Evolutionary conservation across 2,888 invertebrate species (phyloP).

Genomic region (Eledone cirrhosa): DNA sequence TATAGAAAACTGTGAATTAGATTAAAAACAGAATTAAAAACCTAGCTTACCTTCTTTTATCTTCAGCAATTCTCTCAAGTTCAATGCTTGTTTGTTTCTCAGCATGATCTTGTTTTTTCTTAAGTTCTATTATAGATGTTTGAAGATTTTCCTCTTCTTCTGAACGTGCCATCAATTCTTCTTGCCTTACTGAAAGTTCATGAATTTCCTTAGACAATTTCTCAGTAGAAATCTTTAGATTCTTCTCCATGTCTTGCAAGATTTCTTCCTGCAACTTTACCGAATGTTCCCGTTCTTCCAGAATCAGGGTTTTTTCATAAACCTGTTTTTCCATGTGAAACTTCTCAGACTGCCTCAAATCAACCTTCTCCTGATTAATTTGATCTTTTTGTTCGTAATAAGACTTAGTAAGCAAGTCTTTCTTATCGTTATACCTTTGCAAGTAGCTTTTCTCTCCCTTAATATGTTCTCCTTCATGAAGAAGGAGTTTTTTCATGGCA

Average conservation of each 20-base stretch:
- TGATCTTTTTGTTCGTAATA: slow-evolving; percentile 42
- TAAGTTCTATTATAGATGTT: slow-evolving; percentile 47
- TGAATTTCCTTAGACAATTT: slow-evolving; percentile 55
- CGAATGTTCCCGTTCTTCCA: slow-evolving; percentile 31
- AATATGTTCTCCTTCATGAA: slow-evolving; percentile 18
- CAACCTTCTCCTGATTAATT: slow-evolving; percentile 21
- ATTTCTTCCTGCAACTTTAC: slow-evolving; percentile 41
- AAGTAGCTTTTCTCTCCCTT: slow-evolving; percentile 18
- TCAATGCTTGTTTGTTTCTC: slow-evolving; percentile 43
- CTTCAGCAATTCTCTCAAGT: slow-evolving; percentile 44
- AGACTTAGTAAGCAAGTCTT: slow-evolving; percentile 45
- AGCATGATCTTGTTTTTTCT: slow-evolving; percentile 44
- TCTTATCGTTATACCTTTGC: slow-evolving; percentile 40
- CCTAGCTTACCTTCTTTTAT: slow-evolving; percentile 47
- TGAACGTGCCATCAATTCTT: slow-evolving; percentile 44
- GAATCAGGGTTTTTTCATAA: slow-evolving; percentile 4
- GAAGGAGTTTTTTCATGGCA: slow-evolving; percentile 36
- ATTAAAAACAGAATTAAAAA: too few species aligned
- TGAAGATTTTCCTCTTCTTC: slow-evolving; percentile 68
- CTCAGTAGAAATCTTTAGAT: slow-evolving; percentile 42
- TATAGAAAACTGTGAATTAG: too few species aligned
- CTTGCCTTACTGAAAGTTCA: slow-evolving; percentile 70
- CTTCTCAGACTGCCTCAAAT: slow-evolving; percentile 18
- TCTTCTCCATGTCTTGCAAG: slow-evolving; percentile 37
- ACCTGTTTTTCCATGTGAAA: neutral